Evolutionary conservation across 2,797 vertebrate genomes (phyloP).

Genomic region (Lepus oiostolus): DNA sequence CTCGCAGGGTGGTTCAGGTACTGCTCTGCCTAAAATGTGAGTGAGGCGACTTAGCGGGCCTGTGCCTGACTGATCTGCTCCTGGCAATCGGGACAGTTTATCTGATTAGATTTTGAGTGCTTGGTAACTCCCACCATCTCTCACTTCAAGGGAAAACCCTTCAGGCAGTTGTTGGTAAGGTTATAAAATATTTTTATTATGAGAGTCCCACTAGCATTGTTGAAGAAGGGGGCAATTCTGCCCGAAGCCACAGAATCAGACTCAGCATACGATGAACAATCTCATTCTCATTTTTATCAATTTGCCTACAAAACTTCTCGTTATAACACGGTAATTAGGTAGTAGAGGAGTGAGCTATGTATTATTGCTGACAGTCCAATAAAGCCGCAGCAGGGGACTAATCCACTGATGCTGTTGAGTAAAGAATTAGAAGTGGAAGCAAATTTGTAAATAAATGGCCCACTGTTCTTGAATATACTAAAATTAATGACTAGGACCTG

Average conservation of each 20-base stretch:
- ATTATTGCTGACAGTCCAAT: constrained; percentile 62
- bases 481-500: constrained; percentile 53
- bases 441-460: constrained; percentile 59
- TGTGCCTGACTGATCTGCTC: not conserved
- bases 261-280: not conserved
- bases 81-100: not conserved
- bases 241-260: not conserved
- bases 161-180: not conserved
- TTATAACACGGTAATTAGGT: constrained; percentile 62
- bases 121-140: not conserved
- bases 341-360: constrained; percentile 40
- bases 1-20: not conserved
- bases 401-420: constrained; percentile 11
- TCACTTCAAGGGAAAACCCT: not conserved
- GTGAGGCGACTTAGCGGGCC: not conserved
- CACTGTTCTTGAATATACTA: constrained; percentile 62
- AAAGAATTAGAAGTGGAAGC: constrained; percentile 68
- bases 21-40: constrained; percentile 1
- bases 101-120: not conserved
- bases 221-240: not conserved
- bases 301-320: constrained; percentile 64
- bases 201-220: not conserved
- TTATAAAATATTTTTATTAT: not conserved
- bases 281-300: constrained; percentile 69
- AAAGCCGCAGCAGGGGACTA: constrained; percentile 6